Evolutionary conservation across 2,888 invertebrate species (phyloP).

Genomic region (Tenthredo amoena): DNA sequence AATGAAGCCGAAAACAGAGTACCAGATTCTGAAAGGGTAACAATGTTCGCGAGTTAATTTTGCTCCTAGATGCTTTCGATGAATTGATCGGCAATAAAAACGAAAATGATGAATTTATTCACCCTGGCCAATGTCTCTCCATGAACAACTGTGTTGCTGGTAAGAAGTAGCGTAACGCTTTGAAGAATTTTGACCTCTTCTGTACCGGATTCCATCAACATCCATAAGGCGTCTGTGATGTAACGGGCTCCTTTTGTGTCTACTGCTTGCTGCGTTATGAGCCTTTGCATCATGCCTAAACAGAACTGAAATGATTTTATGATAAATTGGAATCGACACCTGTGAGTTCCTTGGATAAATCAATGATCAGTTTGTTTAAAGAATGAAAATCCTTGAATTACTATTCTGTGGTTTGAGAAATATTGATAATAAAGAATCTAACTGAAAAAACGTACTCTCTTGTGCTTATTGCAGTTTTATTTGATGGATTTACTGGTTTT

Average conservation of each 20-base stretch:
- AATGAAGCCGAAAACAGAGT: slow-evolving; percentile 97
- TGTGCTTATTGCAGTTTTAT: not conserved
- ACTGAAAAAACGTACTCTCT: not conserved
- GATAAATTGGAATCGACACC: not conserved
- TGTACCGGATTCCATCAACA: slow-evolving; percentile 95
- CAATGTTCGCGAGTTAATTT: not conserved
- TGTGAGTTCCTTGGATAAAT: not conserved
- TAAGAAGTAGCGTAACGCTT: slow-evolving; percentile 95
- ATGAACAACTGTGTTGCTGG: slow-evolving; percentile 96
- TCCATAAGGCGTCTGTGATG: slow-evolving; percentile 96
- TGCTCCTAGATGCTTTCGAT: not conserved
- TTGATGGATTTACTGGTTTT: not conserved
- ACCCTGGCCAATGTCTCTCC: slow-evolving; percentile 97
- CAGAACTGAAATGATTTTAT: slow-evolving; percentile 85
- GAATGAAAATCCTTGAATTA: not conserved
- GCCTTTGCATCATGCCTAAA: slow-evolving; percentile 94
- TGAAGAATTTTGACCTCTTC: slow-evolving; percentile 98
- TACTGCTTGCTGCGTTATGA: slow-evolving; percentile 94
- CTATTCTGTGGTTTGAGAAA: not conserved
- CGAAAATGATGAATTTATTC: slow-evolving; percentile 65
- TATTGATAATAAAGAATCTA: not conserved
- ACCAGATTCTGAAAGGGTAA: slow-evolving; percentile 89
- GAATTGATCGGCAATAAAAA: not conserved
- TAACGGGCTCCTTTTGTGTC: slow-evolving; percentile 95
- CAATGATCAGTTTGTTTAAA: not conserved